Evolutionary conservation across 1,140 invertebrate genomes (phyloP), one percentile per base, ranked within the genome.

Genomic region (Xylocopa sonorina): DNA sequence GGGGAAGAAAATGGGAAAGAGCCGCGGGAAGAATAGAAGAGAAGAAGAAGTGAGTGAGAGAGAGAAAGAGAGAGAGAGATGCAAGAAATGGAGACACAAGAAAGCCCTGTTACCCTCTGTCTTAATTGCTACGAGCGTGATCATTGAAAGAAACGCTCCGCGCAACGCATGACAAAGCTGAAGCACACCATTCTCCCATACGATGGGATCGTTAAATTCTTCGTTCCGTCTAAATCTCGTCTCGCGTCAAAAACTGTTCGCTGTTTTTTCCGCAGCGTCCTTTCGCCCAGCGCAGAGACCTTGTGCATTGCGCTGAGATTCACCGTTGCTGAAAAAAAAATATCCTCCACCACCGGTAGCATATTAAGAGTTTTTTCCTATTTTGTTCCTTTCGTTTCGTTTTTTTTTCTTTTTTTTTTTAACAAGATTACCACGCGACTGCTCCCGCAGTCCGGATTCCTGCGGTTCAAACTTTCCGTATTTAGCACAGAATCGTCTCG

Each of bases 321-420:
- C 53, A 69, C 53, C 66, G 67, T 71, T 71, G 75, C 75, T 71
- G 75, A 78, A 78, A 78, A 58, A 58, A 78, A 71, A 68, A 41
- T 60, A 60, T 71, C 46, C 67, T 71, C 75, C 66, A 78, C 75
- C 75, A 71, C 67, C 43, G 75, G 55, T 32, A 62, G 46, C 29
- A 78, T n/a, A n/a, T 78, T 48, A 58, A 57, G 34, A 75, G 34
- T 27, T 51, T 41, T 75, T 10, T 29, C 46, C 21, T 69, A 41
- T 29, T 41, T 21, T 32, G n/a, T 1, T 12, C 6, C 12, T 0
- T 46, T 46, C 3, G 0, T 46, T 2, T 58, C 18, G 38, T 58
- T 58, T 58, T 32, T 21, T 1, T 41, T 14, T 21, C 18, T 38
- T 34, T 55, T 16, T 46, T 21, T 66, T 62, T 34, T 24, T 32